Evolutionary conservation across 2,888 invertebrate genomes (phyloP), one percentile per base, ranked within the genome.

Genomic region (Stenurella melanura): DNA sequence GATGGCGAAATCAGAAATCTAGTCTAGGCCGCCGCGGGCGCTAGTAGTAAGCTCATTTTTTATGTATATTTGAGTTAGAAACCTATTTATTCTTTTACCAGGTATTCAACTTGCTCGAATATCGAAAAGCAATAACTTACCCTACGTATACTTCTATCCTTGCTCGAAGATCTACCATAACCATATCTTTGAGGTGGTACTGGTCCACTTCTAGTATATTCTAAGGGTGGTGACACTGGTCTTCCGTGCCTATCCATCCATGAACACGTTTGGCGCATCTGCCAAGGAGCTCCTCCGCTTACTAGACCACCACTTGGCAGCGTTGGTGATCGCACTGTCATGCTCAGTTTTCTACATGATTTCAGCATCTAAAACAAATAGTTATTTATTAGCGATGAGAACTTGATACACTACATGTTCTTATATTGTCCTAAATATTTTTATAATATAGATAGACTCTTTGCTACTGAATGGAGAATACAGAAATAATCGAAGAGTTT

Each of bases 161-260:
- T 93, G 88, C 92, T 92, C 78, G 92, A 30, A 88, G 87, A 80
- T 77, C 89, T 83, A 4, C 87, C 89, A 83, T 88, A 87, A 5
- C 88, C 87, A 73, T 85, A 87, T 30, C 88, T 83, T 15, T 88
- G 88, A 74, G 91, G 90, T 38, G 57, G 88, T 84, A 82, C 89
- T 82, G 83, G 89, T 85, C 83, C 89, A 74, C 90, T 88, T 66
- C 77, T 73, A n/a, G 77, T 74, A 86, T 92, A 93, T 87, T 94
- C 94, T 84, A 92, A 88, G 19, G 94, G 94, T 68, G 97, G 97
- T 34, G 98, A 98, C 21, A 95, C 96, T 0, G 97, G 96, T 80
- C 97, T 91, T 5, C 97, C 97, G 87, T 96, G 95, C 75, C 96
- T 92, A 90, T 98, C 97, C 93, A 97, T 96, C 98, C 98, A 98